Evolutionary conservation across 2,797 vertebrate genomes (phyloP).

Genomic region (Sphenodon punctatus): DNA sequence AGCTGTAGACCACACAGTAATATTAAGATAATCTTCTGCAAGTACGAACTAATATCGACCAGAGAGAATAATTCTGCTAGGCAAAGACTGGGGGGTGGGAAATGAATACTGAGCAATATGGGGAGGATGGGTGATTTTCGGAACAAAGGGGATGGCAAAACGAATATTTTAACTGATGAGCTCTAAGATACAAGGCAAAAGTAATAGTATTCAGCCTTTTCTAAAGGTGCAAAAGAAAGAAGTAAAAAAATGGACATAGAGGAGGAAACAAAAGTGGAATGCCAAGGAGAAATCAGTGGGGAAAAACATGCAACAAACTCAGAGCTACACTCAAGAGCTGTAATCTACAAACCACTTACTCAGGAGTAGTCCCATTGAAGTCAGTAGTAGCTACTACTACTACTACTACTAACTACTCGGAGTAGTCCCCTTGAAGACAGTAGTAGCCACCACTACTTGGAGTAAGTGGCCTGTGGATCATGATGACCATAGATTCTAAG

Average conservation of each 20-base stretch:
- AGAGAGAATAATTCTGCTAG: slow-evolving; percentile 28
- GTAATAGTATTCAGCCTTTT: slow-evolving; percentile 49
- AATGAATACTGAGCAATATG: background rate
- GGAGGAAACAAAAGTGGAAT: background rate
- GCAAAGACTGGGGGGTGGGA: background rate
- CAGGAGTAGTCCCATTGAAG: too few relatives aligned
- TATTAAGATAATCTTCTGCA: slow-evolving; percentile 59
- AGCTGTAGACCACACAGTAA: slow-evolving; percentile 64
- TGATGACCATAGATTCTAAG: too few relatives aligned
- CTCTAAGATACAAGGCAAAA: slow-evolving; percentile 37
- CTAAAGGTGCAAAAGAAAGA: slow-evolving; percentile 26
- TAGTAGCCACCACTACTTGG: too few relatives aligned
- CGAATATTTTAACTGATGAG: slow-evolving; percentile 36
- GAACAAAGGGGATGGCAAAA: slow-evolving; percentile 21
- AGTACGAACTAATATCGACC: slow-evolving; percentile 50
- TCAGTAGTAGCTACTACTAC: too few relatives aligned
- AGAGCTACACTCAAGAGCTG: too few relatives aligned
- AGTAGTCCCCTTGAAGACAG: too few relatives aligned
- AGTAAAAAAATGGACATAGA: slow-evolving; percentile 4
- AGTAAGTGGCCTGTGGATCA: too few relatives aligned
- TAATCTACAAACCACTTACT: too few relatives aligned
- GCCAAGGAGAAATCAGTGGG: background rate
- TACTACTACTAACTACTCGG: too few relatives aligned
- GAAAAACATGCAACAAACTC: accelerated
- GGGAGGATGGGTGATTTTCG: background rate